phyloP scores from a whole-genome alignment of 2,888 invertebrate genomes.

The Agrypnus murinus region DNA sequence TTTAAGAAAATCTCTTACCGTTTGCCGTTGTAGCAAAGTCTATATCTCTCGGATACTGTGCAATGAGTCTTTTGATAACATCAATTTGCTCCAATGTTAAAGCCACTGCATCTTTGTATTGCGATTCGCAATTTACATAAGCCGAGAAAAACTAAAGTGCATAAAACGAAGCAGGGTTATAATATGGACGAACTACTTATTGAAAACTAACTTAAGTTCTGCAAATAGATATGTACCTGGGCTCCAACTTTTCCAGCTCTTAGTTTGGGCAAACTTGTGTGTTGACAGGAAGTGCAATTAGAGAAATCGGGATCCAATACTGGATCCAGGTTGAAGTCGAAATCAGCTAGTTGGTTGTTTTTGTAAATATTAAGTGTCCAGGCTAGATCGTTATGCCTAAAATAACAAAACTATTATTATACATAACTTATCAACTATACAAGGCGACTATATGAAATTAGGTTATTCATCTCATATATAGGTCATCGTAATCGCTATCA shows the following conservation, averaged over 20 bases:
- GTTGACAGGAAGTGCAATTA: slow-evolving; percentile 45
- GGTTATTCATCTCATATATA: too few species aligned
- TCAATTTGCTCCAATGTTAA: slow-evolving; percentile 77
- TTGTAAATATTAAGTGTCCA: slow-evolving; percentile 65
- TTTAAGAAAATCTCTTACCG: too few species aligned
- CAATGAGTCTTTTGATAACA: slow-evolving; percentile 72
- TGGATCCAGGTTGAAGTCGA: background rate
- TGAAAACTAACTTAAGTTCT: too few species aligned
- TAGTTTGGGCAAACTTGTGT: slow-evolving; percentile 73
- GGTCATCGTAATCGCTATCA: too few species aligned
- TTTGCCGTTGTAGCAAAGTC: background rate
- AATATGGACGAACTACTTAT: too few species aligned
- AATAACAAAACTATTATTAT: slow-evolving; percentile 44
- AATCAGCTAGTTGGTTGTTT: slow-evolving; percentile 54
- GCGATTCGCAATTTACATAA: slow-evolving; percentile 73
- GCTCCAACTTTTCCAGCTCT: slow-evolving; percentile 72
- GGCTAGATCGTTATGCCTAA: slow-evolving; percentile 72
- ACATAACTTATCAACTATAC: too few species aligned
- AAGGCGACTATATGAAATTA: too few species aligned
- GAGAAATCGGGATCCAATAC: slow-evolving; percentile 59
- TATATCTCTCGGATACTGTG: slow-evolving; percentile 61
- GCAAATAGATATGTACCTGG: too few species aligned
- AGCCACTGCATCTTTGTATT: slow-evolving; percentile 74
- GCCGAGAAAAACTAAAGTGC: slow-evolving; percentile 76
- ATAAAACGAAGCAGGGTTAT: too few species aligned